Conservation (phyloP, 2,113 vertebrate species). For the Vulpes vulpes region DNA sequence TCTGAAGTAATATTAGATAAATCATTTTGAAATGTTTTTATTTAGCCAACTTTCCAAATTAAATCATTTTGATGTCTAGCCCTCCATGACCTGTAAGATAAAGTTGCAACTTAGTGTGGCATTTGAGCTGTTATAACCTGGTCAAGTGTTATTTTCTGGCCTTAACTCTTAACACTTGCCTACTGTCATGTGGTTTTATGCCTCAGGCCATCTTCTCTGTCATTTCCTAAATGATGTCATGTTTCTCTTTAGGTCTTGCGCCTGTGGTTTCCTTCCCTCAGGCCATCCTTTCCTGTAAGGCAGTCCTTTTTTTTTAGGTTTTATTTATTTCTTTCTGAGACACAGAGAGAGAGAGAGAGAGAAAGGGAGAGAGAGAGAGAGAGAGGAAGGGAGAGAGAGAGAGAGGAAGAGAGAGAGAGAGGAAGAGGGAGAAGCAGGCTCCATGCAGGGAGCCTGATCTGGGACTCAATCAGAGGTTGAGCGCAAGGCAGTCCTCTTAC, state of each 20-base stretch:
- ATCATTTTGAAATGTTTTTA: slow-evolving; percentile 41
- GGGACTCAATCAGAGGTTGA: too few species aligned
- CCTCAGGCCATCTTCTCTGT: neutral
- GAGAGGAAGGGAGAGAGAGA: too few species aligned
- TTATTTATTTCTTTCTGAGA: too few species aligned
- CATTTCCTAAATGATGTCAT: neutral
- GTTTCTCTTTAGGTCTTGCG: neutral
- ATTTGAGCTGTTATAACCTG: neutral
- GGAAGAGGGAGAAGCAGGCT: too few species aligned
- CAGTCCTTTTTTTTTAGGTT: neutral
- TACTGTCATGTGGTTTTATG: neutral
- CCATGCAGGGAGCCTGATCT: too few species aligned
- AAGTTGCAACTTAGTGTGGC: neutral
- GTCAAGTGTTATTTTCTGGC: neutral
- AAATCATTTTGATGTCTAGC: neutral
- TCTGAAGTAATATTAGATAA: neutral
- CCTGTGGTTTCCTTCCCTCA: neutral
- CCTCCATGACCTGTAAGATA: neutral
- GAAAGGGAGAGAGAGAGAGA: too few species aligned
- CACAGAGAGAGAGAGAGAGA: too few species aligned
- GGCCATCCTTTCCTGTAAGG: neutral
- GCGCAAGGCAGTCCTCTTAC: neutral
- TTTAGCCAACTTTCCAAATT: slow-evolving; percentile 18
- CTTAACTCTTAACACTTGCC: neutral
- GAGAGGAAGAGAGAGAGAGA: too few species aligned